These are phyloP conservation scores for Oryzias dopingdopingensis DNA, from an alignment of 2,797 vertebrate species.

Conservation along the genomic window DNA sequence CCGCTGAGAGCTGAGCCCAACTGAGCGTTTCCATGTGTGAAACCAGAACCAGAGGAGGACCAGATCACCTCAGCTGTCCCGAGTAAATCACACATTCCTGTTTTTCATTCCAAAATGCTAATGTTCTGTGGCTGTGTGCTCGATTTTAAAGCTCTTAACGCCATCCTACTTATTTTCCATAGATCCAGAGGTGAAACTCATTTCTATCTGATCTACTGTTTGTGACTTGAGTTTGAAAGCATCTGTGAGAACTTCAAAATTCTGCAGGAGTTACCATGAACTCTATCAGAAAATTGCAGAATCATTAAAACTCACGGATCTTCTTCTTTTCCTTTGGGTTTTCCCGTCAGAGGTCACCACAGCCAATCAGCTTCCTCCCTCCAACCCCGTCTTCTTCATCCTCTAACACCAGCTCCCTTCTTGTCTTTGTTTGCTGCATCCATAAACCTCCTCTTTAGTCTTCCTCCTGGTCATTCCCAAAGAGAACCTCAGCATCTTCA, in stretches of 20 bases:
- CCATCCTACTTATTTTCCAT: too few species aligned
- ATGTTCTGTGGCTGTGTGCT: too few species aligned
- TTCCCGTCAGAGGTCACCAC: too few species aligned
- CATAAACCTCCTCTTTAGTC: too few species aligned
- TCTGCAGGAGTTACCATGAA: slow-evolving; percentile 3
- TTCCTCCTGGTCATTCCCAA: too few species aligned
- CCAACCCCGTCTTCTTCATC: too few species aligned
- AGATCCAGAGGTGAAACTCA: neutral
- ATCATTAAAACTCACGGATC: neutral
- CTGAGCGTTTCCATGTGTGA: slow-evolving; percentile 54
- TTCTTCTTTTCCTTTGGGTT: too few species aligned
- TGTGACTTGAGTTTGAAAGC: neutral
- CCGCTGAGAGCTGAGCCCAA: slow-evolving; percentile 28
- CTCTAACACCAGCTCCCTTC: too few species aligned
- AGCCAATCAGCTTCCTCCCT: too few species aligned
- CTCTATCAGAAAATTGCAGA: neutral
- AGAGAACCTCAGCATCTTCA: too few species aligned
- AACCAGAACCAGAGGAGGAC: slow-evolving; percentile 15
- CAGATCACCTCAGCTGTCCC: slow-evolving; percentile 15
- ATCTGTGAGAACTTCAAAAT: neutral
- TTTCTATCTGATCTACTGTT: neutral
- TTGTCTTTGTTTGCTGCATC: too few species aligned
- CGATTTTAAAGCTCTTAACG: too few species aligned
- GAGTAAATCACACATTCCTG: slow-evolving; percentile 11
- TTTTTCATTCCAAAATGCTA: slow-evolving; percentile 1